Conservation (phyloP, 1,140 invertebrate species). For the Drosophila simulans region DNA sequence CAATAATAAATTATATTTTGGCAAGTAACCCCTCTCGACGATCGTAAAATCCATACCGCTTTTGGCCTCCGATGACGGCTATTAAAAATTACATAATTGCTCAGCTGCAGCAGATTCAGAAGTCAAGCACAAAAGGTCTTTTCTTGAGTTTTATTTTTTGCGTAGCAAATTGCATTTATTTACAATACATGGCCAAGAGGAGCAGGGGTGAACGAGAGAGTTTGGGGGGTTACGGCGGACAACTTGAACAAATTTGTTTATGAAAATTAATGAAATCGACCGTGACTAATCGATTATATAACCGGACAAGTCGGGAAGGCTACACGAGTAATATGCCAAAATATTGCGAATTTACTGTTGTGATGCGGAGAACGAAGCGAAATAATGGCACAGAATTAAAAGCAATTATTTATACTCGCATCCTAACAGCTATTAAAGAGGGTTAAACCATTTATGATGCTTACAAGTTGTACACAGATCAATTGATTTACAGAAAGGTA, state of each 20-base stretch:
- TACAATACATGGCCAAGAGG: slow-evolving; percentile 62
- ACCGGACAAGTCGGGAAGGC: slow-evolving; percentile 15
- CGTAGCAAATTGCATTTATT: slow-evolving; percentile 77
- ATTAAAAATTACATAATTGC: slow-evolving; percentile 81
- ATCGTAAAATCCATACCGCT: slow-evolving; percentile 63
- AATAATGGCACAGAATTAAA: slow-evolving; percentile 38
- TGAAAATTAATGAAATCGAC: slow-evolving; percentile 76
- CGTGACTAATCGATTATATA: slow-evolving; percentile 64
- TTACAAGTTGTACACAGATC: not conserved
- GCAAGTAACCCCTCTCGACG: slow-evolving; percentile 40
- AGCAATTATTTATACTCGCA: slow-evolving; percentile 58
- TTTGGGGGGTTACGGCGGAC: not conserved
- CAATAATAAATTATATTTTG: slow-evolving; percentile 77
- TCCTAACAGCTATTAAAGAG: not conserved
- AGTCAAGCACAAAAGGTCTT: slow-evolving; percentile 48
- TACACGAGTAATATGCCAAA: slow-evolving; percentile 34
- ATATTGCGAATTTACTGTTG: slow-evolving; percentile 26
- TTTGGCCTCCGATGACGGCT: slow-evolving; percentile 44
- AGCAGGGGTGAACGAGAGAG: not conserved
- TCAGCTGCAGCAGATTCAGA: slow-evolving; percentile 60
- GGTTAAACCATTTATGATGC: not conserved
- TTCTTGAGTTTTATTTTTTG: slow-evolving; percentile 23
- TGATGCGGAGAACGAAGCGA: not conserved
- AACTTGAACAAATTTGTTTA: slow-evolving; percentile 72
- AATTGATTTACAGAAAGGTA: not conserved